These are phyloP conservation scores for Arremon brunneinucha DNA, from an alignment of 2,797 vertebrate genomes.

Conservation along the genomic window DNA sequence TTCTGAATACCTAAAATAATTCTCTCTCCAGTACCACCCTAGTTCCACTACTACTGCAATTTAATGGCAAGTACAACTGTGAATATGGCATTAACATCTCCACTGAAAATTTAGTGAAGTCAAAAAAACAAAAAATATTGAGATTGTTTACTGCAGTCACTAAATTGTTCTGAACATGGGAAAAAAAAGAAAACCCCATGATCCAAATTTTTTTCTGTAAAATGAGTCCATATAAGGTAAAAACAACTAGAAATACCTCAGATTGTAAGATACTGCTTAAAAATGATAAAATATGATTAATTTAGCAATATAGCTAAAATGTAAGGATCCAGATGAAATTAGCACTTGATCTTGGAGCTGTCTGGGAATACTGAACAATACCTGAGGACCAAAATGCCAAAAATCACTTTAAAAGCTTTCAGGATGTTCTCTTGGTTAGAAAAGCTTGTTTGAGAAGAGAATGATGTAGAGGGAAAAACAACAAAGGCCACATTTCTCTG, in stretches of 20 bases:
- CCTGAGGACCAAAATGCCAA: background rate
- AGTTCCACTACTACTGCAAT: background rate
- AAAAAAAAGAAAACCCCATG: background rate
- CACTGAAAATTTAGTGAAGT: background rate
- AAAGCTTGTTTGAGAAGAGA: background rate
- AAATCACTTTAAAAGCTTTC: background rate
- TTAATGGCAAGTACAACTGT: background rate
- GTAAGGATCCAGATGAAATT: background rate
- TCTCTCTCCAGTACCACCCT: accelerated
- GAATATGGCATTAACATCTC: background rate
- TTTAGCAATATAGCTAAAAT: background rate
- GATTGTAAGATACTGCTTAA: background rate
- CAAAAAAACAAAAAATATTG: background rate
- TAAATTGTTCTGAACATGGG: background rate
- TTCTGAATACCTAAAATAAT: background rate
- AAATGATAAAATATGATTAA: background rate
- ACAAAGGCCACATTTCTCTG: background rate
- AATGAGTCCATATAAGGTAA: background rate
- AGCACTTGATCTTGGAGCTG: background rate
- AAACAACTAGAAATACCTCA: background rate
- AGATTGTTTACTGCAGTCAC: background rate
- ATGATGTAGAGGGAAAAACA: background rate
- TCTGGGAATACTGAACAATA: background rate
- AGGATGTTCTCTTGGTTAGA: background rate
- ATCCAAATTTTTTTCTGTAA: background rate